Conservation (phyloP, 2,888 invertebrate species). For the Heliconius erato region DNA sequence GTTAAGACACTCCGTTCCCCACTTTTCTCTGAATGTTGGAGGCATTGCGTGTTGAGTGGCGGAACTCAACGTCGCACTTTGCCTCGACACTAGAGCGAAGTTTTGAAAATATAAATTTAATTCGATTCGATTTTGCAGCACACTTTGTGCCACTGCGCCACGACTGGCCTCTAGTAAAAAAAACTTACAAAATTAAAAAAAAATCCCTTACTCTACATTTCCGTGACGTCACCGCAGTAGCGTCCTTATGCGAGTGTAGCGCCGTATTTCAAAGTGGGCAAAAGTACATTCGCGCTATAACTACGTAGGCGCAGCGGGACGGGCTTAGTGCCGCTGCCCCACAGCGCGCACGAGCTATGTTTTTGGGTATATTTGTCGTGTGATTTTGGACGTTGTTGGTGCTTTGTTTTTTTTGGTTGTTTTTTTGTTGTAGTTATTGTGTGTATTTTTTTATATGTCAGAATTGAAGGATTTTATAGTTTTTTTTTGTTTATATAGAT, state of each 20-base stretch:
- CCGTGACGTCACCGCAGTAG: constrained; percentile 58
- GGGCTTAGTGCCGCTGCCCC: constrained; percentile 63
- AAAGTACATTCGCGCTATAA: constrained; percentile 85
- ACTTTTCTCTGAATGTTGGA: too few relatives aligned
- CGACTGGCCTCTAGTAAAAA: too few relatives aligned
- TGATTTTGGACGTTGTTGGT: background rate
- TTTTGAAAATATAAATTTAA: too few relatives aligned
- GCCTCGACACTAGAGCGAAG: too few relatives aligned
- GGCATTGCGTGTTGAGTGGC: too few relatives aligned
- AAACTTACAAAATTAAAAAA: background rate
- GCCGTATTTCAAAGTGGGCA: constrained; percentile 85
- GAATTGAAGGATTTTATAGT: background rate
- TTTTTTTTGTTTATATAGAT: too few relatives aligned
- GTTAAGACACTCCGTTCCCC: too few relatives aligned
- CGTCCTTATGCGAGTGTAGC: constrained; percentile 67
- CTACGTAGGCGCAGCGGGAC: constrained; percentile 84
- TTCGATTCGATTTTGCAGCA: too few relatives aligned
- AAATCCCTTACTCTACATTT: constrained; percentile 1
- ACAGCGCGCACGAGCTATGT: constrained; percentile 33
- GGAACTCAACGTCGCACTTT: too few relatives aligned
- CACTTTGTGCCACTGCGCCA: too few relatives aligned
- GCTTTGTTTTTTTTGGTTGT: background rate
- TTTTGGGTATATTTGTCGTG: background rate
- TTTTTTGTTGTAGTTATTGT: background rate
- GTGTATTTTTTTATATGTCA: background rate